A percentile compares a stretch with the other conserved stretches of the same genome.
Evolutionary conservation across 2,888 invertebrate genomes (phyloP).

Genomic region (Nowickia ferox): DNA sequence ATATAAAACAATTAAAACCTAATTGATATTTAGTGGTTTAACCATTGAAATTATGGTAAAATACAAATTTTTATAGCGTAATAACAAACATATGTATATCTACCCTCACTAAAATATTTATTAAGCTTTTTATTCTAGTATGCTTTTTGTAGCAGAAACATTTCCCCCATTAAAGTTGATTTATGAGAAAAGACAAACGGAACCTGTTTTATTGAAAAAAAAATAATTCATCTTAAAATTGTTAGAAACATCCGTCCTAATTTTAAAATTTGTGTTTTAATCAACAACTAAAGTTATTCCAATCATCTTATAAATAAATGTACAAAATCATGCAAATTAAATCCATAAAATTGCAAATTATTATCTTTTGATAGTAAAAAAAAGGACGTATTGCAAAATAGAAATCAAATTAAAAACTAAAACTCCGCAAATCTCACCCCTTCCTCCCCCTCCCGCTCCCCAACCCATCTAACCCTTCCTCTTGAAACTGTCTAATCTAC

Average conservation of each 20-base stretch:
- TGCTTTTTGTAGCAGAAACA: conserved; percentile 9
- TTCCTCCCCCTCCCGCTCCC: neutral
- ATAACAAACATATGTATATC: conserved; percentile 1
- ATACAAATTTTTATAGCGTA: conserved; percentile 7
- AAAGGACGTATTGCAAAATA: neutral
- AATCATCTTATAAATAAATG: conserved; percentile 45
- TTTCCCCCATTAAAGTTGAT: neutral
- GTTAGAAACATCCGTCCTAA: conserved; percentile 69
- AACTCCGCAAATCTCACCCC: neutral
- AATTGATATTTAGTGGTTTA: conserved; percentile 37
- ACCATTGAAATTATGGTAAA: conserved; percentile 45
- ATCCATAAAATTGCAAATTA: conserved; percentile 41
- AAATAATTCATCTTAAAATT: conserved; percentile 49
- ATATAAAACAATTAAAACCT: conserved; percentile 27
- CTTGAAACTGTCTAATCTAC: conserved; percentile 61
- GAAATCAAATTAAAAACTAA: conserved; percentile 7
- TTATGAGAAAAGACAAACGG: neutral
- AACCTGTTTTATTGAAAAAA: conserved; percentile 14
- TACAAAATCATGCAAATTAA: conserved; percentile 59
- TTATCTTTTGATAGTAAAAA: conserved; percentile 40
- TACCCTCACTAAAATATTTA: conserved; percentile 36
- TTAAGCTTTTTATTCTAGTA: conserved; percentile 26
- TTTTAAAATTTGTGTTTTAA: conserved; percentile 53
- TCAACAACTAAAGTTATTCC: conserved; percentile 30
- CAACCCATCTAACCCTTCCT: neutral